These are phyloP conservation scores for Belonocnema kinseyi DNA, from an alignment of 1,140 invertebrate species.

Conservation along the genomic window DNA sequence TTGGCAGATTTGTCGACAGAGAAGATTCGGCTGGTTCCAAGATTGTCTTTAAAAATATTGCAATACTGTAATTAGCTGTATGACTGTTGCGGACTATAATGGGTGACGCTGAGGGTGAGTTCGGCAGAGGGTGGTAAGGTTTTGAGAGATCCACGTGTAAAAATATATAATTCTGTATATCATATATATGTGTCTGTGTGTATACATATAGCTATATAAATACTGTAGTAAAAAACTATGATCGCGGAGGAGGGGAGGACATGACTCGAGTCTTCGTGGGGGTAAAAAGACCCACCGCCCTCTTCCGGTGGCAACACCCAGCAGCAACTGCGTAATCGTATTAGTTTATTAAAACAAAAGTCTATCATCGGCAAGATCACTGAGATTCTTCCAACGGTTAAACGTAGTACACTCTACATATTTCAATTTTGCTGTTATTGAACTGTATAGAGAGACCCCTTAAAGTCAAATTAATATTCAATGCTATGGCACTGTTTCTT, in stretches of 20 bases:
- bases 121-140: slow-evolving; percentile 34
- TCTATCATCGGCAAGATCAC: slow-evolving; percentile 58
- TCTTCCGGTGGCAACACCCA: slow-evolving; percentile 41
- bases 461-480: background rate
- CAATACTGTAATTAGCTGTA: slow-evolving; percentile 75
- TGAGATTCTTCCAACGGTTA: slow-evolving; percentile 31
- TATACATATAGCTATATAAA: slow-evolving; percentile 71
- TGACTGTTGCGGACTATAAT: slow-evolving; percentile 75
- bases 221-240: slow-evolving; percentile 72
- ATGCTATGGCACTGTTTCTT: slow-evolving; percentile 19
- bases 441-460: too few relatives aligned
- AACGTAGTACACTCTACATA: slow-evolving; percentile 22
- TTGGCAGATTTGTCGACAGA: background rate
- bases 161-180: slow-evolving; percentile 55
- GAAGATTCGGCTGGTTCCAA: slow-evolving; percentile 41
- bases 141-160: slow-evolving; percentile 40
- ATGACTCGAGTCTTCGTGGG: slow-evolving; percentile 57
- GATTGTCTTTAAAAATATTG: slow-evolving; percentile 70
- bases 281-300: slow-evolving; percentile 38
- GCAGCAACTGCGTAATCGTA: slow-evolving; percentile 43
- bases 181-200: slow-evolving; percentile 50
- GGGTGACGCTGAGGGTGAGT: slow-evolving; percentile 34
- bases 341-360: slow-evolving; percentile 47
- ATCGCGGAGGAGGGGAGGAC: slow-evolving; percentile 46
- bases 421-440: too few relatives aligned